These are phyloP conservation scores for Dreissena rostriformis DNA, from an alignment of 1,140 invertebrate genomes.

Conservation along the genomic window DNA sequence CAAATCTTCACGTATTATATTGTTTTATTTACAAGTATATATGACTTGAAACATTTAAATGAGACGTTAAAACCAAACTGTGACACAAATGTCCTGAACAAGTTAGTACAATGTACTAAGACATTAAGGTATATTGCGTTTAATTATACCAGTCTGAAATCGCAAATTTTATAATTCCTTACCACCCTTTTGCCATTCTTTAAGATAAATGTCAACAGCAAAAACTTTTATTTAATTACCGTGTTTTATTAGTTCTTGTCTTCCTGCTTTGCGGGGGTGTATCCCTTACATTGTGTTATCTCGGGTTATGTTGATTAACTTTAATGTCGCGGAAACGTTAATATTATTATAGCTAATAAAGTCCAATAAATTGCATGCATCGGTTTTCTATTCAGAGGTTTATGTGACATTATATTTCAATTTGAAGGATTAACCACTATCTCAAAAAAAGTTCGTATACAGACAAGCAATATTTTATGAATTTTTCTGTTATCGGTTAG, in stretches of 20 bases:
- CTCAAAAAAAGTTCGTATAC: no score
- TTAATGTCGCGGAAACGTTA: not conserved
- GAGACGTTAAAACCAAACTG: not conserved
- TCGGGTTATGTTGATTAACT: not conserved
- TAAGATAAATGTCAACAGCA: slow-evolving; percentile 2
- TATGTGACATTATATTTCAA: not conserved
- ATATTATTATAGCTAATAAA: not conserved
- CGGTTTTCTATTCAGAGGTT: not conserved
- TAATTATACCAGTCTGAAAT: not conserved
- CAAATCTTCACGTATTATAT: not conserved
- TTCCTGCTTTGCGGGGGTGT: not conserved
- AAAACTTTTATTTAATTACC: not conserved
- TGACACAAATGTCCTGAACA: not conserved
- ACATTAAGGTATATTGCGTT: not conserved
- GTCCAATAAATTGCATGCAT: not conserved
- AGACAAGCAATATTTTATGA: no score
- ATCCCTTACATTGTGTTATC: not conserved
- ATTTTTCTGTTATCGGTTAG: no score
- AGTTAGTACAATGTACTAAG: not conserved
- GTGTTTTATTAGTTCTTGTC: not conserved
- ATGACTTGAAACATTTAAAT: not conserved
- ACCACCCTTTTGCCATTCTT: not conserved
- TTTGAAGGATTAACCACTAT: no score
- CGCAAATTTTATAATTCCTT: not conserved
- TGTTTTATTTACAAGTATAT: no score